Conservation (phyloP, 2,797 vertebrate genomes). For the Melanogrammus aeglefinus region DNA sequence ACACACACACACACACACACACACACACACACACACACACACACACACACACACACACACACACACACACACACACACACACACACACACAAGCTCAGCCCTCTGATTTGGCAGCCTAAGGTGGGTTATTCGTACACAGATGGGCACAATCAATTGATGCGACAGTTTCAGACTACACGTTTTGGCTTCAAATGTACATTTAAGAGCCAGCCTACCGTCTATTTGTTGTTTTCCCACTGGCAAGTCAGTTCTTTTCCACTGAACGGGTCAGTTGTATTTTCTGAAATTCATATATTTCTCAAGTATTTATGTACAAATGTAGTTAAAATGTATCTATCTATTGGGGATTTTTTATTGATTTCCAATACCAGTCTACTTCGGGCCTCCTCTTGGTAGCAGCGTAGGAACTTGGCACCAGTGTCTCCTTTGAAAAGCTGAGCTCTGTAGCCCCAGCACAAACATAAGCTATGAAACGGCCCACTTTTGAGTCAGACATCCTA, state of each 20-base stretch:
- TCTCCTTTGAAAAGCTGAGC: background rate
- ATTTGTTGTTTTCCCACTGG: background rate
- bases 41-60: constrained; percentile 18
- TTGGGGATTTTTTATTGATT: background rate
- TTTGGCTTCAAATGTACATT: constrained; percentile 12
- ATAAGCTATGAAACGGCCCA: background rate
- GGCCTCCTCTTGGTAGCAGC: background rate
- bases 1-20: constrained; percentile 1
- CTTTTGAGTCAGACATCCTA: background rate
- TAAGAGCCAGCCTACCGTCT: background rate
- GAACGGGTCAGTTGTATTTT: background rate
- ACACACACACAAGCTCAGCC: background rate
- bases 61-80: constrained; percentile 11
- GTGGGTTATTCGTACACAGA: constrained; percentile 44
- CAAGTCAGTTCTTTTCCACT: background rate
- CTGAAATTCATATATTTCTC: background rate
- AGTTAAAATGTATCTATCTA: background rate
- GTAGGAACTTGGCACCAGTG: background rate
- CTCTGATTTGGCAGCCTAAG: constrained; percentile 38
- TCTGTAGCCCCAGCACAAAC: background rate
- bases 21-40: constrained; percentile 13
- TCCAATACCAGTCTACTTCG: background rate
- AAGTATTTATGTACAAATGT: background rate
- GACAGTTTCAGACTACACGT: constrained; percentile 18
- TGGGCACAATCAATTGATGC: constrained; percentile 43